Evolutionary conservation across 2,797 vertebrate genomes (phyloP).

Genomic region (Sebastes kiyomatsui): DNA sequence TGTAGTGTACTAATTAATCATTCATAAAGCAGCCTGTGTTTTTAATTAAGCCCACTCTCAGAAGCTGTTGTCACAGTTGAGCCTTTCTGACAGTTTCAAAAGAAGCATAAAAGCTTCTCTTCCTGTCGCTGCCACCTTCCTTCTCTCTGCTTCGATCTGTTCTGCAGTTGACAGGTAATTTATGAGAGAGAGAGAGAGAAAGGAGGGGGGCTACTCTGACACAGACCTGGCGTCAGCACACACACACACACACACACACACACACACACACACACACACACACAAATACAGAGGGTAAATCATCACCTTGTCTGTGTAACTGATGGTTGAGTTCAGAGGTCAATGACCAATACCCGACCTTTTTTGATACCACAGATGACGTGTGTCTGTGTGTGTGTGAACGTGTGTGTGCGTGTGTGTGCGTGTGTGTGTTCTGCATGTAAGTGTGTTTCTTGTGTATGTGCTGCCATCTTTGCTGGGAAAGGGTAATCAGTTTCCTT

Average conservation of each 20-base stretch:
- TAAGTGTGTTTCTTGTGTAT: conserved; percentile 21
- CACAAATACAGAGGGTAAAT: conserved; percentile 43
- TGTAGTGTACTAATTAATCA: conserved; percentile 58
- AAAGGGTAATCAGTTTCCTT: conserved; percentile 66
- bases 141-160: conserved; percentile 71
- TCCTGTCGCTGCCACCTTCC: conserved; percentile 41
- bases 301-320: conserved; percentile 68
- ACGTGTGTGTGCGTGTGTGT: conserved; percentile 9
- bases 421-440: conserved; percentile 1
- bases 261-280: conserved; percentile 3
- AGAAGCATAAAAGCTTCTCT: conserved; percentile 43
- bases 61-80: conserved; percentile 49
- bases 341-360: conserved; percentile 61
- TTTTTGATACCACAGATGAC: conserved; percentile 49
- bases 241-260: conserved; percentile 10
- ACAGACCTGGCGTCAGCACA: conserved; percentile 63
- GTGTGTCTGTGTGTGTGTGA: conserved; percentile 3
- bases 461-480: conserved; percentile 43
- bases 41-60: conserved; percentile 56
- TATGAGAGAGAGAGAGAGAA: conserved; percentile 59
- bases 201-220: conserved; percentile 35
- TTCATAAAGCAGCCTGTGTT: conserved; percentile 49
- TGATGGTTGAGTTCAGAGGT: conserved; percentile 69
- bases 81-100: conserved; percentile 44
- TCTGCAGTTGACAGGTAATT: conserved; percentile 79